Evolutionary conservation across 2,797 vertebrate species (phyloP).

Genomic region (Myioborus miniatus): DNA sequence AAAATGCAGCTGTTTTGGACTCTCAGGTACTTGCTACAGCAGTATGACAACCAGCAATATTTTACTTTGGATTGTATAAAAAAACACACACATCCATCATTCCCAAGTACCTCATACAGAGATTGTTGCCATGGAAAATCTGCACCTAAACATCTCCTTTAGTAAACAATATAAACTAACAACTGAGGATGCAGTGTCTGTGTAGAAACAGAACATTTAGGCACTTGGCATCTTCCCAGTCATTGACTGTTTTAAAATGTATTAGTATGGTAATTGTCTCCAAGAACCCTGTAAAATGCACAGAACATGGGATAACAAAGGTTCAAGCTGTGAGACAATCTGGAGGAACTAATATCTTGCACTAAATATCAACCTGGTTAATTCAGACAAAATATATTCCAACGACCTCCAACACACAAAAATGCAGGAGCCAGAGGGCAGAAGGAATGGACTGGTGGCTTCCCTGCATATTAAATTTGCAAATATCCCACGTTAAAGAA

Average conservation of each 20-base stretch:
- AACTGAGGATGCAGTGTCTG: background rate
- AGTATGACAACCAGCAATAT: slow-evolving; percentile 26
- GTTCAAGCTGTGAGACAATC: slow-evolving; percentile 57
- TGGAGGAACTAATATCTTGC: slow-evolving; percentile 12
- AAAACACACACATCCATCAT: slow-evolving; percentile 33
- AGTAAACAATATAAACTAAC: slow-evolving; percentile 47
- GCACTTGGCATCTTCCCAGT: slow-evolving; percentile 35
- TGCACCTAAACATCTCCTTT: slow-evolving; percentile 39
- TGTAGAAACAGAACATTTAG: slow-evolving; percentile 8
- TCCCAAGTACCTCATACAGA: slow-evolving; percentile 15
- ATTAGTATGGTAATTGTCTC: slow-evolving; percentile 51
- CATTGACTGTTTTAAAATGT: slow-evolving; percentile 26
- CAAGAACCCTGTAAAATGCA: slow-evolving; percentile 21
- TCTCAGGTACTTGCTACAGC: background rate
- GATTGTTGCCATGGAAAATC: slow-evolving; percentile 64
- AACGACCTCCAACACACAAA: background rate
- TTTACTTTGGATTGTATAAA: slow-evolving; percentile 36
- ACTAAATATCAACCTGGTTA: slow-evolving; percentile 46
- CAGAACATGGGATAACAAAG: slow-evolving; percentile 21
- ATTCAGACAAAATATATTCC: slow-evolving; percentile 37
- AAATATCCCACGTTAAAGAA: background rate
- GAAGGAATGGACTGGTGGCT: background rate
- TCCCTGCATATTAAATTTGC: background rate
- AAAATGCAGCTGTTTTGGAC: slow-evolving; percentile 2
- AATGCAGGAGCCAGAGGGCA: background rate